Evolutionary conservation across 37 sponge, comb jelly and placozoan genomes (phyloP).

Genomic region (Halichondria panicea): DNA sequence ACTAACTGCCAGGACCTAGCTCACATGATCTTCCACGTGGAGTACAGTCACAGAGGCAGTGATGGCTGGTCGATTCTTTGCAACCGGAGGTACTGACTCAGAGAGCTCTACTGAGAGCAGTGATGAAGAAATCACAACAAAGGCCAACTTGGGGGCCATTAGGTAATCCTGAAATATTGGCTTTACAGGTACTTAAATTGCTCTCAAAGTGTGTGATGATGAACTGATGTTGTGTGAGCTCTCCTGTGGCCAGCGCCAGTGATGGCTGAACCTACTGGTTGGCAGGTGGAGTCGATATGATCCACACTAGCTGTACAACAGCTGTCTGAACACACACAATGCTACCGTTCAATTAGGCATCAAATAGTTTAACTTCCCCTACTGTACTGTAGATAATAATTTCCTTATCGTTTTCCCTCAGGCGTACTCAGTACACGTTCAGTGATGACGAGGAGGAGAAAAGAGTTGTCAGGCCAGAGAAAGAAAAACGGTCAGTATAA

Average conservation of each 20-base stretch:
- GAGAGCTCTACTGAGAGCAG: conserved; percentile 77
- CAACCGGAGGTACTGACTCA: conserved; percentile 77
- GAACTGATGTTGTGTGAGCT: conserved; percentile 13
- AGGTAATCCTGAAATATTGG: conserved; percentile 19
- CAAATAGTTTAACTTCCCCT: too few relatives aligned
- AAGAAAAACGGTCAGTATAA: conserved; percentile 82
- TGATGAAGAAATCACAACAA: conserved; percentile 63
- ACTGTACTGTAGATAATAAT: too few relatives aligned
- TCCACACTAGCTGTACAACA: too few relatives aligned
- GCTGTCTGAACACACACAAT: too few relatives aligned
- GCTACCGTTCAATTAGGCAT: too few relatives aligned
- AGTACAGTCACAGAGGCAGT: conserved; percentile 20
- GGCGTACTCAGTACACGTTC: conserved; percentile 33
- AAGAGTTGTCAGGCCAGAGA: conserved; percentile 87
- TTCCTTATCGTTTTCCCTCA: background rate
- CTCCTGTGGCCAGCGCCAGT: conserved; percentile 23
- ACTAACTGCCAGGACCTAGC: too few relatives aligned
- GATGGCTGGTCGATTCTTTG: conserved; percentile 87
- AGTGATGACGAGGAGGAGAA: conserved; percentile 92
- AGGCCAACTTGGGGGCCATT: background rate
- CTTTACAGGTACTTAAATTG: too few relatives aligned
- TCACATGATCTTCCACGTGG: too few relatives aligned
- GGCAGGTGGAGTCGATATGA: background rate
- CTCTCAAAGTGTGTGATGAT: conserved; percentile 29
- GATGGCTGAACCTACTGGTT: conserved; percentile 36